phyloP scores from a whole-genome alignment of 2,888 invertebrate genomes.

The Xiphydria camelus region DNA sequence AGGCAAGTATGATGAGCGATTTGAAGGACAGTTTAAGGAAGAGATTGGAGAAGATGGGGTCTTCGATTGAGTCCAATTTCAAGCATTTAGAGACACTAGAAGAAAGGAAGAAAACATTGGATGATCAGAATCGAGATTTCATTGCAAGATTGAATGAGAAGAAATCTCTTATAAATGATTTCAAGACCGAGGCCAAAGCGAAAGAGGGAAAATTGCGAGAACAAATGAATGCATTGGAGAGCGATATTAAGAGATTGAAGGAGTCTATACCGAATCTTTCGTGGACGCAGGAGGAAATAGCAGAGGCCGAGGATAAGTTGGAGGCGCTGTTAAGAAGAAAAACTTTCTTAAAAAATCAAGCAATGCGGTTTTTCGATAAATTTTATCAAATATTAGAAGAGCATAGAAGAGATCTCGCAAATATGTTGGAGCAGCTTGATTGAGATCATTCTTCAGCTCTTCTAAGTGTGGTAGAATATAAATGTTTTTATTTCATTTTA shows the following conservation, averaged over 20 bases:
- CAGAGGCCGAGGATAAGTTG: constrained; percentile 37
- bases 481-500: too few species aligned
- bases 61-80: constrained; percentile 15
- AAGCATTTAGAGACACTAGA: constrained; percentile 29
- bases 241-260: constrained; percentile 27
- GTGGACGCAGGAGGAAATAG: constrained; percentile 23
- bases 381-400: constrained; percentile 33
- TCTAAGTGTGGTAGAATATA: too few species aligned
- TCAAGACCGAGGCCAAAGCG: constrained; percentile 24
- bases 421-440: too few species aligned
- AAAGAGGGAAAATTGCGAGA: constrained; percentile 34
- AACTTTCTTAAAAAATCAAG: constrained; percentile 29
- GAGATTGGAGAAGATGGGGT: constrained; percentile 15
- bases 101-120: constrained; percentile 25
- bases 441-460: too few species aligned
- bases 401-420: constrained; percentile 19
- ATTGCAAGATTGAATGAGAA: constrained; percentile 30
- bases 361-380: constrained; percentile 35
- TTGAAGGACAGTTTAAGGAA: constrained; percentile 25
- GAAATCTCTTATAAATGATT: constrained; percentile 27
- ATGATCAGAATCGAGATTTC: constrained; percentile 25
- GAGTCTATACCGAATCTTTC: constrained; percentile 26
- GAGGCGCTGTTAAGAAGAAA: constrained; percentile 34
- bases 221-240: constrained; percentile 33
- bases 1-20: constrained; percentile 24